A percentile compares a stretch with the other conserved stretches of the same genome.
phyloP scores from a whole-genome alignment of 1,140 invertebrate genomes.

The Drosophila murphyi region DNA sequence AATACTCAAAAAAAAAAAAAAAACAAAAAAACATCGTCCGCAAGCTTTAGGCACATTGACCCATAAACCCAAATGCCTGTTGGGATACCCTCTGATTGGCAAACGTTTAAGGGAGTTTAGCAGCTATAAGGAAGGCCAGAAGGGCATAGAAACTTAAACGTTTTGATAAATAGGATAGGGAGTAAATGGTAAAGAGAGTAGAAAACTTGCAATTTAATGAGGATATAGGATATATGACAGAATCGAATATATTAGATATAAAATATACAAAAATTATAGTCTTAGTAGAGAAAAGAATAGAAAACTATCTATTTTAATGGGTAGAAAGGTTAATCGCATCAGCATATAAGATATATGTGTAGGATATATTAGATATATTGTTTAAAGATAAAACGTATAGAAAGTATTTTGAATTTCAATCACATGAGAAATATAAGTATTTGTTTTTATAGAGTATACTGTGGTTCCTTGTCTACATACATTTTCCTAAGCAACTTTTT shows the following conservation, averaged over 20 bases:
- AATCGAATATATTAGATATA: background rate
- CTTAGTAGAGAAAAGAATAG: no score
- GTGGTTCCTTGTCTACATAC: background rate
- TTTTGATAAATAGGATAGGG: no score
- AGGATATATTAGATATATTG: no score
- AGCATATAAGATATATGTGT: no score
- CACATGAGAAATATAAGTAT: background rate
- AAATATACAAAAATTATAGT: no score
- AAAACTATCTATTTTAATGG: no score
- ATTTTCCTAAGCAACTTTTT: background rate
- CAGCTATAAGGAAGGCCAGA: background rate
- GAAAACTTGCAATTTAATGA: background rate
- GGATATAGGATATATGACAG: background rate
- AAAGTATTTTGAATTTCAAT: no score
- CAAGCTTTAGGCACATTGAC: slow-evolving; percentile 57
- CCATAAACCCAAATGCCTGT: slow-evolving; percentile 40
- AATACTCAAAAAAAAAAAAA: slow-evolving; percentile 1
- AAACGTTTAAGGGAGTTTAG: background rate
- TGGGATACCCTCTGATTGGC: slow-evolving; percentile 17
- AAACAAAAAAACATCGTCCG: no score
- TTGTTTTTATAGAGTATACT: background rate
- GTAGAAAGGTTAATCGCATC: no score
- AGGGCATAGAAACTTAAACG: background rate
- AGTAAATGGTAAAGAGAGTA: no score
- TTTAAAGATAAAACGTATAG: no score